Evolutionary conservation across 2,888 invertebrate genomes (phyloP), one percentile per base, ranked within the genome.

Genomic region (Nesidiocoris tenuis): DNA sequence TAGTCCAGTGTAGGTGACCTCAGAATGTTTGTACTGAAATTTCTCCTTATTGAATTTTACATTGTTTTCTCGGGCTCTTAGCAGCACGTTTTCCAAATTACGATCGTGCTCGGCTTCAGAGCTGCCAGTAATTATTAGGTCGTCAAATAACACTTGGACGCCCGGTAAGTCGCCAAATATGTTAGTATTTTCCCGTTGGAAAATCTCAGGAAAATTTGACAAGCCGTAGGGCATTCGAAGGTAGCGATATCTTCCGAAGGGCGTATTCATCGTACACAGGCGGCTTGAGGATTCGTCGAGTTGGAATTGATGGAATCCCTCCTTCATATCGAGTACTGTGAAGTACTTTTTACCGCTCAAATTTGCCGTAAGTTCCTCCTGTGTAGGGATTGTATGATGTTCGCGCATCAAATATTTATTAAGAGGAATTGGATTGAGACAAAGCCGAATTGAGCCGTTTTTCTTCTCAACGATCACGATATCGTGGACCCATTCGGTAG

Each of bases 191-290:
- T 57, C 57, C 21, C 59, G 16, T 3, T 59, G 59, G 9, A 59
- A 59, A 59, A 59, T 59, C 1, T 59, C 59, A 2, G 59, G 59
- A n/a, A 59, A 25, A 18, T 23, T 59, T 21, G 70, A 75, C 1
- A 77, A 59, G 1, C 78, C 78, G 61, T 71, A 78, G 1, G 78
- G 77, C 71, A 78, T 65, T 5, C 78, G 54, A 17, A 24, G 55
- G 61, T 55, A 78, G 1, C 17, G 16, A 68, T 70, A 78, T 39
- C 78, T 19, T 23, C 78, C 75, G 25, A 71, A 71, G 22, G 78
- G 77, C 3, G 76, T 75, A 21, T 63, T 63, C 59, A 78, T 70
- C 17, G 59, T 63, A 63, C 78, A 78, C 21, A 77, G 17, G n/a
- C 75, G 59, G 5, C 56, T 24, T 18, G 68, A 61, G 16, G 0